phyloP scores from a whole-genome alignment of 2,797 vertebrate genomes.

The Scolopax rusticola region DNA sequence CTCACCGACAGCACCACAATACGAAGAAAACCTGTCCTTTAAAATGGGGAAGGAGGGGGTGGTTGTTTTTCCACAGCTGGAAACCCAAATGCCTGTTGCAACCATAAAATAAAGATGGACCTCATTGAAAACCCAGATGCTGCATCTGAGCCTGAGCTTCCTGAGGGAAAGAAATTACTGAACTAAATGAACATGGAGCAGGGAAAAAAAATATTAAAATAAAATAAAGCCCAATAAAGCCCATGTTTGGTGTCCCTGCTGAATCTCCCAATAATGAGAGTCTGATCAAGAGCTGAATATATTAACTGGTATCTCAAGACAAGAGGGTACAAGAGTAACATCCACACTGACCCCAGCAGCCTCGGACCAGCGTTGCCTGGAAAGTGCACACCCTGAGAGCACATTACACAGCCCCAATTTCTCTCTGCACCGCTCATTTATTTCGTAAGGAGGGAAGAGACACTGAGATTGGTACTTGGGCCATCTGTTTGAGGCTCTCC shows the following conservation, averaged over 20 bases:
- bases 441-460: conserved; percentile 30
- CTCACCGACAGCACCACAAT: neutral
- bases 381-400: neutral
- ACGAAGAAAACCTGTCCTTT: neutral
- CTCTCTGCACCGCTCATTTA: conserved; percentile 33
- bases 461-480: neutral
- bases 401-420: conserved; percentile 2
- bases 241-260: conserved; percentile 16
- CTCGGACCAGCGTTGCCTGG: neutral
- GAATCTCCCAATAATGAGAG: conserved; percentile 7
- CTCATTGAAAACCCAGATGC: conserved; percentile 33
- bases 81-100: neutral
- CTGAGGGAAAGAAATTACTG: conserved; percentile 34
- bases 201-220: neutral
- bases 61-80: neutral
- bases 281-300: conserved; percentile 24
- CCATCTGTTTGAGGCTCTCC: conserved; percentile 41
- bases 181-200: conserved; percentile 14
- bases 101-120: conserved; percentile 25
- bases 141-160: conserved; percentile 16
- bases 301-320: neutral
- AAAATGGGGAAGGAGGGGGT: accelerated
- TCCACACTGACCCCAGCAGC: neutral
- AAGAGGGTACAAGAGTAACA: neutral
- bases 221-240: neutral